Evolutionary conservation across 2,888 invertebrate genomes (phyloP), one percentile per base, ranked within the genome.

Genomic region (Plagiodera versicolora): DNA sequence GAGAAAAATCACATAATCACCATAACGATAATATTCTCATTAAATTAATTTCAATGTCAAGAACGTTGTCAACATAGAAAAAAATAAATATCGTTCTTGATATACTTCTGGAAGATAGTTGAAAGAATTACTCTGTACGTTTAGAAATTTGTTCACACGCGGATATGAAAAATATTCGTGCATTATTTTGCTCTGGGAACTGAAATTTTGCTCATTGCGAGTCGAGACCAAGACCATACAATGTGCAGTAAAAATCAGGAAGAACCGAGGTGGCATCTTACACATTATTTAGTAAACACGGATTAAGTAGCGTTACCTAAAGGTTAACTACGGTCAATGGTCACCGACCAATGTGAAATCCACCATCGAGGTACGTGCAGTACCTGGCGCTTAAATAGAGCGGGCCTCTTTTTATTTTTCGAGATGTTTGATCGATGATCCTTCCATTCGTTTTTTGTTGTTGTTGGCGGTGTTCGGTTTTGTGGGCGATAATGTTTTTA

Each of bases 301-400:
- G 67, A 70, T 67, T 67, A 70, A 67, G 60, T 64, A 66, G 65
- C 64, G 65, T 67, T 67, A 63, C 66, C 58, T 63, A 58, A 63
- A 71, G 71, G 71, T 71, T 71, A 71, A 71, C 69, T 66, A 69
- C 70, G 71, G 71, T 71, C 70, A 71, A 67, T 67, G 66, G 68
- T 67, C 69, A 69, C 64, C 63, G 65, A 63, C 67, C 63, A 64
- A 64, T 68, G 68, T 67, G 60, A 67, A 67, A 67, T 64, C 63
- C 39, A 39, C 1, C 32, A 32, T 56, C 60, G 60, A 67, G n/a
- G 61, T 61, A 62, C 61, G 44, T 19, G n/a, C n/a, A n/a, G 56
- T 58, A 58, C 60, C 58, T 49, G 32, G 46, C 51, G 30, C 57
- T 61, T 49, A 59, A 64, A 57, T 56, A 50, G 59, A 49, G 55